Evolutionary conservation across 2,797 vertebrate genomes (phyloP), one percentile per base, ranked within the genome.

Genomic region (Acestrorhynchus altus): DNA sequence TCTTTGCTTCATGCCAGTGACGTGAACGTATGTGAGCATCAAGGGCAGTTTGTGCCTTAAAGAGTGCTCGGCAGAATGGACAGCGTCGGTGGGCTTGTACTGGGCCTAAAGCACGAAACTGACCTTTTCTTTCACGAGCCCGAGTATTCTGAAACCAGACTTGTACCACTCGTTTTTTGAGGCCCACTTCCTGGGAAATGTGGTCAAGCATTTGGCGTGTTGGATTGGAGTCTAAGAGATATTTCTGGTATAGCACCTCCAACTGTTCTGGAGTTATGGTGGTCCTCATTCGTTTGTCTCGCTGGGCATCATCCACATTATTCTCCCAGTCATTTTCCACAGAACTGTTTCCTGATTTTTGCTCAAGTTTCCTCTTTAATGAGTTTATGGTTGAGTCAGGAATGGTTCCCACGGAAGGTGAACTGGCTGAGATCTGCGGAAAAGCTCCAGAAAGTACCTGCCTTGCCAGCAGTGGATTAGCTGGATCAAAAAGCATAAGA

Each of bases 81-180:
- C 98, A 99, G 12, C 98, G 95, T 7, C 98, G 90, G 71, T 99
- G 98, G 84, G 97, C 98, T 83, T 99, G 96, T 31, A 95, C 91
- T 35, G 96, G 97, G 44, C 97, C 96, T 74, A 97, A 92, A 0
- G 98, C 97, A 83, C 98, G 91, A 90, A 99, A 99, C 86, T 99
- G 98, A 61, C 98, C 98, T 88, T 99, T 99, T 88, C 98, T 93
- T 81, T 99, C 97, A 87, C 98, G 94, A 9, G 98, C 98, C 51
- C 98, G 91, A 1, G 98, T 99, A 86, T 99, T 99, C 90, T 99
- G 98, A 92, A 99, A 99, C 98, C 98, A 99, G 31, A 99, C 98
- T 86, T 99, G 94, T 72, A 99, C 98, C 68, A 99, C 98, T 0
- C 98, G 96, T 88, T 98, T 98, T 90, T 98, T 97, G 72, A 99